phyloP scores from a whole-genome alignment of 1,140 invertebrate species.

The Aphaenogaster floridana region DNA sequence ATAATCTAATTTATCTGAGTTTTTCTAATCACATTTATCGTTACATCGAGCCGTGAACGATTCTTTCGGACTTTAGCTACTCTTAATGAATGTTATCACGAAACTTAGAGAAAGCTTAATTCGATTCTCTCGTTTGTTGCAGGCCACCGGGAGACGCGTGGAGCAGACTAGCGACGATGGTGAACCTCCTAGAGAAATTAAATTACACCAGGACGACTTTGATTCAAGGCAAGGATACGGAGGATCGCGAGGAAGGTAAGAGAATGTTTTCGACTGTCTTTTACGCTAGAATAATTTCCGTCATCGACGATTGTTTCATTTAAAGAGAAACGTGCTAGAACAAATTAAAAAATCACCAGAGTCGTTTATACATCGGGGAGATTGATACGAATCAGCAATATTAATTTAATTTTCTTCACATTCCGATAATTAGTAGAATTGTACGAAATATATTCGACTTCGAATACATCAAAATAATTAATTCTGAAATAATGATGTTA shows the following conservation, averaged over 20 bases:
- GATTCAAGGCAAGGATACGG: conserved; percentile 79
- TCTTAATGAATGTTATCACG: conserved; percentile 43
- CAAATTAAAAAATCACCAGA: neutral
- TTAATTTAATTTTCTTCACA: neutral
- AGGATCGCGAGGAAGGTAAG: conserved; percentile 81
- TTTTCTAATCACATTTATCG: conserved; percentile 58
- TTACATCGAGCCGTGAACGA: conserved; percentile 14
- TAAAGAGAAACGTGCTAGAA: neutral
- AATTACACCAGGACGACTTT: conserved; percentile 87
- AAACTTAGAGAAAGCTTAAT: conserved; percentile 35
- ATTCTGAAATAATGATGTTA: neutral
- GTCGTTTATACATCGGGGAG: neutral
- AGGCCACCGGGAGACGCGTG: conserved; percentile 93
- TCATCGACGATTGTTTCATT: neutral
- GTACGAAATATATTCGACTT: neutral
- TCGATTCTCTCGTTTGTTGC: conserved; percentile 78
- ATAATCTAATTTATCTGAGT: conserved; percentile 41
- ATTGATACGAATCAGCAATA: neutral
- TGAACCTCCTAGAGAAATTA: conserved; percentile 91
- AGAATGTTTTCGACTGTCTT: conserved; percentile 6
- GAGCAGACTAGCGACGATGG: conserved; percentile 92
- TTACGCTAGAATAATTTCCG: neutral
- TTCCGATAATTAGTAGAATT: neutral
- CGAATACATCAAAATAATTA: neutral
- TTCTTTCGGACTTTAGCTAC: conserved; percentile 71